Conservation (phyloP, 2,888 invertebrate genomes). For the Stenurella melanura region DNA sequence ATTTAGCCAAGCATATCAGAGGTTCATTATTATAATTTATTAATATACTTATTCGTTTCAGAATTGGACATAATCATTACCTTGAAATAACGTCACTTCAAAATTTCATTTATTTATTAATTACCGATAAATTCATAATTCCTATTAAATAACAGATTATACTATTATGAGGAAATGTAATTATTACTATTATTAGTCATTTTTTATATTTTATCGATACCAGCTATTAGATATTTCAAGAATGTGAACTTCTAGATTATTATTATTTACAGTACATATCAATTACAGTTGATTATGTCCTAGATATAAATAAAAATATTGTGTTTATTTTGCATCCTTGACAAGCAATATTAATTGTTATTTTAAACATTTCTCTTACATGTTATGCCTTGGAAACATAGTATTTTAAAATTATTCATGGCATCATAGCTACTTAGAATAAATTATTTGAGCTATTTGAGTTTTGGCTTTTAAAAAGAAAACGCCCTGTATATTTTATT, state of each 20-base stretch:
- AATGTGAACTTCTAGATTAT: background rate
- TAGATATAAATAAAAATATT: background rate
- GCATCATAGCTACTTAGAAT: too few species aligned
- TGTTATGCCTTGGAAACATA: too few species aligned
- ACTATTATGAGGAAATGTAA: background rate
- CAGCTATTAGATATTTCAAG: background rate
- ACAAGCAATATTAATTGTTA: too few species aligned
- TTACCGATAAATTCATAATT: background rate
- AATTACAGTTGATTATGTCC: background rate
- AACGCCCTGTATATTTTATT: too few species aligned
- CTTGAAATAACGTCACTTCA: background rate
- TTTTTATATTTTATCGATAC: background rate
- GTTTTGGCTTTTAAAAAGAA: too few species aligned
- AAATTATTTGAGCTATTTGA: too few species aligned
- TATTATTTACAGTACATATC: conserved; percentile 9
- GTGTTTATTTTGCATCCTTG: background rate
- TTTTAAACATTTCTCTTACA: too few species aligned
- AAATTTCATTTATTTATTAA: background rate
- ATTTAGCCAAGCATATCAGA: too few species aligned
- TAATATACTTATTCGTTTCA: background rate
- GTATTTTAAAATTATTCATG: too few species aligned
- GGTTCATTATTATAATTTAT: background rate
- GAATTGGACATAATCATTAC: background rate
- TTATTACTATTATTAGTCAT: background rate
- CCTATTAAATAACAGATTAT: background rate